phyloP scores from a whole-genome alignment of 1,140 invertebrate species.

The Trachelipus rathkii region DNA sequence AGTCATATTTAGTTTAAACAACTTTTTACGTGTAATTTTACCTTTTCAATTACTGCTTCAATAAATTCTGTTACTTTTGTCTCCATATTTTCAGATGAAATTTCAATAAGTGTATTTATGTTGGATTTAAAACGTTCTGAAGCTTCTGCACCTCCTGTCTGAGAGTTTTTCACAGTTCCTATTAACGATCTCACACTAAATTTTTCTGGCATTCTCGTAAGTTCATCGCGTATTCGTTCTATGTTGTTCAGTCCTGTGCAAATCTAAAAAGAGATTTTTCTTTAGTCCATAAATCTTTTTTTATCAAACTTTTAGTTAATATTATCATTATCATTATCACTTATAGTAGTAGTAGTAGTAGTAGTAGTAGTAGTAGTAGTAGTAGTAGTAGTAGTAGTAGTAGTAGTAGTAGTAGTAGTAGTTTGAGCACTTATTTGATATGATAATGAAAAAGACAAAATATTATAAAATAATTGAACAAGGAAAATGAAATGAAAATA shows the following conservation, averaged over 20 bases:
- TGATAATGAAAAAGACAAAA: too few species aligned
- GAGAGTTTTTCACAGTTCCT: constrained; percentile 16
- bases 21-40: neutral
- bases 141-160: constrained; percentile 17
- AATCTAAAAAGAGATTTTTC: constrained; percentile 22
- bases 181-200: constrained; percentile 31
- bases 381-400: too few species aligned
- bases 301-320: too few species aligned
- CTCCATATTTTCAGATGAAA: constrained; percentile 40
- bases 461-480: too few species aligned
- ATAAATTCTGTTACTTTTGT: constrained; percentile 40
- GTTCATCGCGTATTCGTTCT: constrained; percentile 34
- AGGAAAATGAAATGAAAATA: too few species aligned
- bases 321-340: too few species aligned
- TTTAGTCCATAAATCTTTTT: too few species aligned
- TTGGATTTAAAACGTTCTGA: constrained; percentile 30
- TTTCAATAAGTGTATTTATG: constrained; percentile 34
- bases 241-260: constrained; percentile 45
- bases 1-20: neutral
- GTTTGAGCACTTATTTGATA: too few species aligned
- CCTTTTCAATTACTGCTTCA: constrained; percentile 37
- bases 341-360: too few species aligned
- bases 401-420: too few species aligned
- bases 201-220: constrained; percentile 31
- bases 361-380: too few species aligned